Conservation (phyloP, 1,140 invertebrate species). For the Glossosoma conforme region DNA sequence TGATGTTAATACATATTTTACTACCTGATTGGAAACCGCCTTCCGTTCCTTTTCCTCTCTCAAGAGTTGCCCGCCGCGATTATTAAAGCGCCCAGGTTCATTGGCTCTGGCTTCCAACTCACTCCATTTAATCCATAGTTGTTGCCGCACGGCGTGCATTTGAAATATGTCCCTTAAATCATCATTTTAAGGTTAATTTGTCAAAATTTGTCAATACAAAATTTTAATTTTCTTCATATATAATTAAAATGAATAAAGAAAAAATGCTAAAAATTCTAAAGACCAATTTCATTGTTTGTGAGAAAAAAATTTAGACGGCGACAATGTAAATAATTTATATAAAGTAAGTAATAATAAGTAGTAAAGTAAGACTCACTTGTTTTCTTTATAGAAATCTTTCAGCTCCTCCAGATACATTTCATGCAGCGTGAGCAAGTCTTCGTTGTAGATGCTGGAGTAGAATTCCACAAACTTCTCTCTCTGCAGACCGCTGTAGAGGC, state of each 20-base stretch:
- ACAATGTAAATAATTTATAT: neutral
- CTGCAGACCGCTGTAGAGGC: conserved; percentile 58
- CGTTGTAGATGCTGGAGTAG: conserved; percentile 60
- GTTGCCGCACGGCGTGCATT: conserved; percentile 56
- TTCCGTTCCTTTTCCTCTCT: conserved; percentile 81
- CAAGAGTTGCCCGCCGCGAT: conserved; percentile 76
- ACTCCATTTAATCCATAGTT: conserved; percentile 62
- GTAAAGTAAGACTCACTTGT: conserved; percentile 51
- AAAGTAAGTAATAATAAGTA: neutral
- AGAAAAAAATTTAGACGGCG: neutral
- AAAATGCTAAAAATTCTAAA: conserved; percentile 22
- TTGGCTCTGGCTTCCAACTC: conserved; percentile 65
- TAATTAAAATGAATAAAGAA: too few relatives aligned
- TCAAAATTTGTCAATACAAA: neutral
- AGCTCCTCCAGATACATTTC: conserved; percentile 68
- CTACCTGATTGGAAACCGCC: conserved; percentile 51
- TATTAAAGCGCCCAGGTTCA: conserved; percentile 75
- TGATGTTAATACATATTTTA: conserved; percentile 4
- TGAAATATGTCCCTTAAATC: conserved; percentile 54
- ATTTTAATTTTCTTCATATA: conserved; percentile 4
- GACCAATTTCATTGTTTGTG: conserved; percentile 1
- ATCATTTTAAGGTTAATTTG: neutral
- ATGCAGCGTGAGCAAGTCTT: conserved; percentile 67
- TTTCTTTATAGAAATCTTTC: conserved; percentile 60
- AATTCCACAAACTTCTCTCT: conserved; percentile 59